Evolutionary conservation across 2,113 vertebrate species (phyloP).

Genomic region (Piaya cayana): DNA sequence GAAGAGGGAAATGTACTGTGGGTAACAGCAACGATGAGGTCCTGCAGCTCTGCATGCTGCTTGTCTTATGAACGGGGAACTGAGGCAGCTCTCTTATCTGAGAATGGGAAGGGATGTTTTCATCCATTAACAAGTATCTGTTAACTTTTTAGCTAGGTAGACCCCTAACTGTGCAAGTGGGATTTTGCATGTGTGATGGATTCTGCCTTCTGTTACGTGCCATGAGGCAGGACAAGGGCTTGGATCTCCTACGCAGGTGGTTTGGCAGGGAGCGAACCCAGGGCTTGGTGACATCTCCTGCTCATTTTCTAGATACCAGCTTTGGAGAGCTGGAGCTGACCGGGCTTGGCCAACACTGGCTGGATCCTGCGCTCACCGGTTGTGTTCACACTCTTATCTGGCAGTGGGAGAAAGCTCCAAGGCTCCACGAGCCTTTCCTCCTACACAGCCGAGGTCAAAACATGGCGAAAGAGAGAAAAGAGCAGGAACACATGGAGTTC

Average conservation of each 20-base stretch:
- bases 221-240: accelerated
- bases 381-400: accelerated
- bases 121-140: accelerated
- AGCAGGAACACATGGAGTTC: neutral
- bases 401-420: neutral
- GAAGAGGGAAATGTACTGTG: neutral
- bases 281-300: neutral
- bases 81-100: neutral
- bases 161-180: accelerated
- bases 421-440: neutral
- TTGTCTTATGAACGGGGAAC: neutral
- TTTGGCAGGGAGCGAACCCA: neutral
- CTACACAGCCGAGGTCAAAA: neutral
- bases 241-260: neutral
- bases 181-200: accelerated
- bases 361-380: neutral
- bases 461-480: neutral
- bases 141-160: accelerated
- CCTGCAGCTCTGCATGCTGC: neutral
- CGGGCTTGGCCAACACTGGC: accelerated
- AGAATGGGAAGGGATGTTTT: accelerated
- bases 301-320: neutral
- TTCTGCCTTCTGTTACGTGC: accelerated
- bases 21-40: neutral
- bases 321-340: neutral